A percentile compares a stretch with the other conserved stretches of the same genome.
phyloP scores from a whole-genome alignment of 35 echinoderm and acorn worm genomes.

The Lytechinus pictus region DNA sequence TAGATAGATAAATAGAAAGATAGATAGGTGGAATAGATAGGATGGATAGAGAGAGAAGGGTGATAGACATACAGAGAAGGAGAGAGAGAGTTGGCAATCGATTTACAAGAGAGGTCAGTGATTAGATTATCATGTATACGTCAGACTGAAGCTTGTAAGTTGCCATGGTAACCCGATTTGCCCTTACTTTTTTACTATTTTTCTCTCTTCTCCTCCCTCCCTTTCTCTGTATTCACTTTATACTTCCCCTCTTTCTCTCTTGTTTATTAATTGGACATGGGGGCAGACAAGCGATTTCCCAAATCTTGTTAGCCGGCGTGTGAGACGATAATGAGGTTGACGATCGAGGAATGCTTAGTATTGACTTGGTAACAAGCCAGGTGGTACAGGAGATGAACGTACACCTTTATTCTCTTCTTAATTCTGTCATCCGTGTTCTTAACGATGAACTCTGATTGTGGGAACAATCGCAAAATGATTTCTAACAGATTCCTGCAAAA shows the following conservation, averaged over 20 bases:
- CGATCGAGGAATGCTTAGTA: neutral
- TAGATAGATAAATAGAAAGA: too few species aligned
- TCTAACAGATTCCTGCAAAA: too few species aligned
- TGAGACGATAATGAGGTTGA: conserved; percentile 7
- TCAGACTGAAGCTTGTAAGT: conserved; percentile 33
- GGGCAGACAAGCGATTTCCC: conserved; percentile 15
- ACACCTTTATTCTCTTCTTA: neutral
- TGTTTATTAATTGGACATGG: conserved; percentile 36
- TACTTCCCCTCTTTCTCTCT: neutral
- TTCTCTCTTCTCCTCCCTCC: neutral
- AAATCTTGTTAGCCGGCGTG: neutral
- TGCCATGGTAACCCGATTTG: neutral
- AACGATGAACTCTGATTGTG: too few species aligned
- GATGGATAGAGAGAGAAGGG: neutral
- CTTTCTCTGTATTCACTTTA: neutral
- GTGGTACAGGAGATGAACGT: neutral
- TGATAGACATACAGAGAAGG: neutral
- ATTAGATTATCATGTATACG: conserved; percentile 21
- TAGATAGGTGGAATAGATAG: too few species aligned
- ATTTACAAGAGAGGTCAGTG: conserved; percentile 34
- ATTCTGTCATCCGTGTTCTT: neutral
- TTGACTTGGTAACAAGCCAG: neutral
- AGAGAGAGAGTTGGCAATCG: neutral
- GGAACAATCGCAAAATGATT: too few species aligned
- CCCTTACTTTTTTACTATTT: neutral